A percentile compares a stretch with the other conserved stretches of the same genome.
These are phyloP conservation scores for Penaeus japonicus DNA, from an alignment of 1,140 invertebrate genomes.

Conservation along the genomic window DNA sequence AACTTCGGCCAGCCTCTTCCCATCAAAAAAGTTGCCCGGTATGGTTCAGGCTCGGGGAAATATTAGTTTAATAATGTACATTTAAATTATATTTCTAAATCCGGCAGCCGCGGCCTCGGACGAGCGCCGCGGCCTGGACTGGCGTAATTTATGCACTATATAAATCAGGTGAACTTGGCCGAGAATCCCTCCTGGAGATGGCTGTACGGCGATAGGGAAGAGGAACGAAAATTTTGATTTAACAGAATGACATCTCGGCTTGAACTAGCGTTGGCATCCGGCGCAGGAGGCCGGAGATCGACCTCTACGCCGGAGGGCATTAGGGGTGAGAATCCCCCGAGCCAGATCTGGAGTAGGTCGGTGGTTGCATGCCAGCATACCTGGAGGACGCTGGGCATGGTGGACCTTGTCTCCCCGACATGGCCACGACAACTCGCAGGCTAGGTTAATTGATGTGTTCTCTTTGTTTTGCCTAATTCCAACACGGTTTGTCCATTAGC, in stretches of 20 bases:
- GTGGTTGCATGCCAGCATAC: slow-evolving; percentile 53
- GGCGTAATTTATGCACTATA: too few relatives aligned
- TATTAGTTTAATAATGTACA: too few relatives aligned
- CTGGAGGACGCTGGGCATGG: slow-evolving; percentile 39
- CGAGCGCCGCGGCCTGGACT: too few relatives aligned
- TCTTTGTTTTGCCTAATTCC: slow-evolving; percentile 57
- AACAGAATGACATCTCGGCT: slow-evolving; percentile 24
- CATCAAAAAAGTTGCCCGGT: slow-evolving; percentile 37
- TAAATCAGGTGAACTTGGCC: too few relatives aligned
- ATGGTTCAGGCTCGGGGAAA: slow-evolving; percentile 1
- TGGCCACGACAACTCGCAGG: slow-evolving; percentile 49
- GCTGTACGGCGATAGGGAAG: background rate
- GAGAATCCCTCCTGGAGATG: background rate
- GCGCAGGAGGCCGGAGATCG: background rate
- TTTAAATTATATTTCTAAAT: background rate
- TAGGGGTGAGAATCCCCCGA: background rate
- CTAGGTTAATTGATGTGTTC: slow-evolving; percentile 56
- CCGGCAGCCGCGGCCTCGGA: background rate
- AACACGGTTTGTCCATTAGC: slow-evolving; percentile 56
- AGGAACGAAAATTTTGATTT: slow-evolving; percentile 1
- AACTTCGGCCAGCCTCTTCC: slow-evolving; percentile 15
- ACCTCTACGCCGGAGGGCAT: background rate
- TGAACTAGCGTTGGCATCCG: background rate
- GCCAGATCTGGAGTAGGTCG: background rate
- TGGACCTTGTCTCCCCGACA: slow-evolving; percentile 50